Conservation (phyloP, 2,888 invertebrate genomes). For the Megamerina dolium region DNA sequence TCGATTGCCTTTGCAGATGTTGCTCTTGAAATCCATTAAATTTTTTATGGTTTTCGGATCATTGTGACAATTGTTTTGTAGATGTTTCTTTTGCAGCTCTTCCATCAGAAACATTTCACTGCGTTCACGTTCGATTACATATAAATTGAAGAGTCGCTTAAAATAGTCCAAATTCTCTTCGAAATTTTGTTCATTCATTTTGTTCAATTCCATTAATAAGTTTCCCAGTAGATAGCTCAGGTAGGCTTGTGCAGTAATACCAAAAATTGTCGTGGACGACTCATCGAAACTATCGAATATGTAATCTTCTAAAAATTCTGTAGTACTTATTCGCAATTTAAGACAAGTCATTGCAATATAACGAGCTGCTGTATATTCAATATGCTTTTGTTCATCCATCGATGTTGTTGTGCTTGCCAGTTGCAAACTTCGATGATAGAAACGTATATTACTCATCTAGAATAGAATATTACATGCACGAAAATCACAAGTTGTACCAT, state of each 20-base stretch:
- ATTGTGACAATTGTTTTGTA: conserved; percentile 32
- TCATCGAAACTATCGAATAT: conserved; percentile 30
- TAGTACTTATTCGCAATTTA: conserved; percentile 30
- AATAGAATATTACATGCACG: too few relatives aligned
- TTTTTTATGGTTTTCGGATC: conserved; percentile 25
- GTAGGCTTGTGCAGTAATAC: conserved; percentile 37
- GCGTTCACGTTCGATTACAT: conserved; percentile 36
- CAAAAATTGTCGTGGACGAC: conserved; percentile 31
- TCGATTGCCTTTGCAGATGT: conserved; percentile 42
- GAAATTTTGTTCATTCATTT: conserved; percentile 38
- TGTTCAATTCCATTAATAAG: conserved; percentile 35
- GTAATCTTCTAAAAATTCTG: conserved; percentile 35
- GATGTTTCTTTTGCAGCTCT: conserved; percentile 32
- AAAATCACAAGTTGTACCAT: not conserved
- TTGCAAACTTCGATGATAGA: conserved; percentile 35
- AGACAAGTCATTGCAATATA: conserved; percentile 37
- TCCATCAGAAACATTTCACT: conserved; percentile 35
- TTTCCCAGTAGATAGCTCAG: conserved; percentile 40
- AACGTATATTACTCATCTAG: conserved; percentile 41
- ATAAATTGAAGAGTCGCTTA: conserved; percentile 33
- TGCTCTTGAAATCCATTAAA: conserved; percentile 33
- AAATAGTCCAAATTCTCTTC: conserved; percentile 27
- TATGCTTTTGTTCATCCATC: conserved; percentile 7
- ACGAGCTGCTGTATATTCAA: conserved; percentile 33
- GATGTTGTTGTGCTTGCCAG: conserved; percentile 8